Base-by-base conservation (phyloP, 2,888 invertebrate genomes). In the Synanthedon formicaeformis region DNA sequence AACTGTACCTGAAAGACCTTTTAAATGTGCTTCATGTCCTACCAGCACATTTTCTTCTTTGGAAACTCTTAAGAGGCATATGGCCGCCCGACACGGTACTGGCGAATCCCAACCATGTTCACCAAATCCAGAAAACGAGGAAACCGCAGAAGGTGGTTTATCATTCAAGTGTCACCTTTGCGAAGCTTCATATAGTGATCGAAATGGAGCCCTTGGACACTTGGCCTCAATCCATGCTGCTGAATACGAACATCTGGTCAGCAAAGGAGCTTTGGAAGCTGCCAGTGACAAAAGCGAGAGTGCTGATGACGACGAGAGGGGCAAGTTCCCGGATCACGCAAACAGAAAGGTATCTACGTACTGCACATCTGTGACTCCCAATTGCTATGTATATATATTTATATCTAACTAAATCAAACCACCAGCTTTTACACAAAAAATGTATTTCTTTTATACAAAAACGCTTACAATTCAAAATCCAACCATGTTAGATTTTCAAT, bases 81-180 rank as follows among this genome's bases (percentile, higher is more conserved):
- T 93, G 73, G 89, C 91, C 41, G 90, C 92, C 40, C 91, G 94
- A 60, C 95, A 95, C 65, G 89, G 90, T 0, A 69, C 80, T 1
- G 80, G 72, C 41, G 89, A 89, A 2, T 81, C 81, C 1, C 76
- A 70, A 45, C 82, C 88, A 56, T 75, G 85, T 60, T 87, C 86
- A 48, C 78, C 85, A 27, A 75, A 59, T 57, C 73, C 66, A 59
- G 83, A 82, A 23, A 60, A 67, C 27, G 82, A 81, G 14, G 78
- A 81, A 53, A 66, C 57, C 41, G 54, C 60, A 23, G 79, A 90
- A 40, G 90, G 90, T 1, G 94, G 94, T 60, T 78, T 94, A 53
- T 94, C 95, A 5, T 97, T 94, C 84, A 96, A 96, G 78, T 98
- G 98, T 70, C 96, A 97, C 79, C 87, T 98, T 1, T 98, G 98